Evolutionary conservation across 2,797 vertebrate species (phyloP).

Genomic region (Phrynocephalus forsythii): DNA sequence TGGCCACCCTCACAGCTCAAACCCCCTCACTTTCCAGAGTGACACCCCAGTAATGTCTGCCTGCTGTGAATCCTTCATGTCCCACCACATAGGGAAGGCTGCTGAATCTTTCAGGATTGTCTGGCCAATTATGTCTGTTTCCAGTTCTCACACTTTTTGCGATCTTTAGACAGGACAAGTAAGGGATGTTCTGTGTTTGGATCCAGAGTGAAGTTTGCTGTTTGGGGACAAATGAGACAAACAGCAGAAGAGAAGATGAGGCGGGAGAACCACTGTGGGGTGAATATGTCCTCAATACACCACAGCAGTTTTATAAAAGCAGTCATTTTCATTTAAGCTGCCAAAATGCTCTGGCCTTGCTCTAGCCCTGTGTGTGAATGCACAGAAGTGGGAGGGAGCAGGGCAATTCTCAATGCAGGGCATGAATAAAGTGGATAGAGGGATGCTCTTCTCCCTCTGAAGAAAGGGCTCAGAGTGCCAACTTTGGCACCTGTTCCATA

Average conservation of each 20-base stretch:
- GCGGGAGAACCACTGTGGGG: background rate
- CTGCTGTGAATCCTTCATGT: background rate
- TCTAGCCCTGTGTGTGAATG: too few species aligned
- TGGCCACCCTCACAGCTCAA: background rate
- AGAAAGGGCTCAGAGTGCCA: too few species aligned
- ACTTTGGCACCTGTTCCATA: too few species aligned
- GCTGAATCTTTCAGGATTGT: background rate
- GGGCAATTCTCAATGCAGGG: too few species aligned
- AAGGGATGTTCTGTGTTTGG: background rate
- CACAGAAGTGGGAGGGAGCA: too few species aligned
- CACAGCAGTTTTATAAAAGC: background rate
- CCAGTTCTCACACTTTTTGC: background rate
- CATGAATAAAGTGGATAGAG: too few species aligned
- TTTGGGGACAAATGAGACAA: background rate
- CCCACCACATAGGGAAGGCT: background rate
- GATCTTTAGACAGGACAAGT: background rate
- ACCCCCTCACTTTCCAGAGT: background rate
- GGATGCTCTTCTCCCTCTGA: too few species aligned
- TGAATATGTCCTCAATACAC: background rate
- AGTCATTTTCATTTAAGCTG: too few species aligned
- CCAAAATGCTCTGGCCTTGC: too few species aligned
- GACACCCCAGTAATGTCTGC: constrained; percentile 16
- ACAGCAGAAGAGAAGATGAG: background rate
- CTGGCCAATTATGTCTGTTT: background rate
- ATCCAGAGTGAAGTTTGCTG: constrained; percentile 14